These are phyloP conservation scores for Chlamydotis undulata DNA, from an alignment of 2,113 vertebrate genomes.

Conservation along the genomic window DNA sequence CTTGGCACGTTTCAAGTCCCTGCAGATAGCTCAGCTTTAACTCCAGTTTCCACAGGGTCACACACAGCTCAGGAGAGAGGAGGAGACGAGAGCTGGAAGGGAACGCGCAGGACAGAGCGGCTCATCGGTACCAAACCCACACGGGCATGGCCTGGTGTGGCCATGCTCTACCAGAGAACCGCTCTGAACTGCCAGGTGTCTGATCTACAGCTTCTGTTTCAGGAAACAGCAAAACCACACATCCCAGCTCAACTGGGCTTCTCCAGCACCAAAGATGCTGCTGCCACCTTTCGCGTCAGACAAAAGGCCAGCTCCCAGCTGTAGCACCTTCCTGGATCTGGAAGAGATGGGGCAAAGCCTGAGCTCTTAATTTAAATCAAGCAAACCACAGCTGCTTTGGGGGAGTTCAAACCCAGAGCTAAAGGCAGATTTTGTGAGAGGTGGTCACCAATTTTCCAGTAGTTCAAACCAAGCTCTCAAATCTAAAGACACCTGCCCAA, in stretches of 20 bases:
- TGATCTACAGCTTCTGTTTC: background rate
- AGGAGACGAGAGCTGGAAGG: background rate
- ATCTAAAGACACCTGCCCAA: background rate
- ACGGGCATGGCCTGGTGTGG: fast-evolving
- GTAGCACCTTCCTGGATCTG: background rate
- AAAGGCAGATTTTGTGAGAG: background rate
- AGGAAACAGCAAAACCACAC: background rate
- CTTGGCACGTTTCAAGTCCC: fast-evolving
- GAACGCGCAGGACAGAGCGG: fast-evolving
- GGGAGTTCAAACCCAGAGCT: background rate
- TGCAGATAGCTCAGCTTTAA: fast-evolving
- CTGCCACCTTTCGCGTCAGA: fast-evolving
- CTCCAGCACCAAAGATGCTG: background rate
- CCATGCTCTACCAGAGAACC: fast-evolving
- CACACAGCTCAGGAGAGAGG: background rate
- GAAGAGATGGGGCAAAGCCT: background rate
- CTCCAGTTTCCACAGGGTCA: background rate
- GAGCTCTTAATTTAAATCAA: background rate
- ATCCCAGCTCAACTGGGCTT: background rate
- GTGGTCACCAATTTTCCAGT: background rate
- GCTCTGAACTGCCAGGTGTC: fast-evolving
- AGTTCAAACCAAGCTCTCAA: background rate
- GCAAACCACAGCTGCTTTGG: fast-evolving
- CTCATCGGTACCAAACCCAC: fast-evolving
- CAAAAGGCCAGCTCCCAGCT: background rate